These are phyloP conservation scores for Theonella swinhoei DNA, from an alignment of 37 sponge, comb jelly and placozoan species.

Conservation along the genomic window DNA sequence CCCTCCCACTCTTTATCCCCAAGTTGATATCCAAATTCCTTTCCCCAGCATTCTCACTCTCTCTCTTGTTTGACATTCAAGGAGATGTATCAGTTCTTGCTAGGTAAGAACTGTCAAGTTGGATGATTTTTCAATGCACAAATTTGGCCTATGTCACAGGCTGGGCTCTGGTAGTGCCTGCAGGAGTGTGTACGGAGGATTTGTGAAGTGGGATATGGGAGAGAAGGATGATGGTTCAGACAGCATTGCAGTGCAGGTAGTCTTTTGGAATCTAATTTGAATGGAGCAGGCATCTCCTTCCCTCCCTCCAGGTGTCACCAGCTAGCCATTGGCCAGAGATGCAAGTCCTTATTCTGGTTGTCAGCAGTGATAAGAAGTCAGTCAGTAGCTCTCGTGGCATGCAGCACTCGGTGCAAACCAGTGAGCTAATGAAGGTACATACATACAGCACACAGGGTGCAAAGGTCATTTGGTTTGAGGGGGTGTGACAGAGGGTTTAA, in stretches of 20 bases:
- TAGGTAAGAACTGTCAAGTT: conserved; percentile 36
- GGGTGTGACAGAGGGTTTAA: too few species aligned
- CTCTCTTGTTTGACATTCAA: conserved; percentile 54
- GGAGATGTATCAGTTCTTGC: conserved; percentile 87
- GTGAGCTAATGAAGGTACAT: conserved; percentile 77
- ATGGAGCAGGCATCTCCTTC: conserved; percentile 2
- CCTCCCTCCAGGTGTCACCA: conserved; percentile 62
- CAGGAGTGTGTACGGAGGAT: conserved; percentile 95
- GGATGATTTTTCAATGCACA: neutral
- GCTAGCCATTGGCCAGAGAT: conserved; percentile 95
- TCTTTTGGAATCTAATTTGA: neutral
- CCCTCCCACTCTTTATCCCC: neutral
- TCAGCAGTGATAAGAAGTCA: conserved; percentile 84
- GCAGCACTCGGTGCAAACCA: conserved; percentile 88
- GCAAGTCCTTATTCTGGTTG: conserved; percentile 90
- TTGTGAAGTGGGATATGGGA: conserved; percentile 95
- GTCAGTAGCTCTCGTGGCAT: conserved; percentile 94
- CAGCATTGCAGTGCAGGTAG: conserved; percentile 89
- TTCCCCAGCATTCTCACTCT: conserved; percentile 22
- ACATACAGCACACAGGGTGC: too few species aligned
- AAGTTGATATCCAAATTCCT: too few species aligned
- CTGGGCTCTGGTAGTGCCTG: conserved; percentile 99
- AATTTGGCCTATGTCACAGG: conserved; percentile 20
- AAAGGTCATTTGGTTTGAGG: too few species aligned
- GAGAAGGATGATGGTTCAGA: conserved; percentile 75